Evolutionary conservation across 2,888 invertebrate genomes (phyloP).

Genomic region (Microctonus hyperodae): DNA sequence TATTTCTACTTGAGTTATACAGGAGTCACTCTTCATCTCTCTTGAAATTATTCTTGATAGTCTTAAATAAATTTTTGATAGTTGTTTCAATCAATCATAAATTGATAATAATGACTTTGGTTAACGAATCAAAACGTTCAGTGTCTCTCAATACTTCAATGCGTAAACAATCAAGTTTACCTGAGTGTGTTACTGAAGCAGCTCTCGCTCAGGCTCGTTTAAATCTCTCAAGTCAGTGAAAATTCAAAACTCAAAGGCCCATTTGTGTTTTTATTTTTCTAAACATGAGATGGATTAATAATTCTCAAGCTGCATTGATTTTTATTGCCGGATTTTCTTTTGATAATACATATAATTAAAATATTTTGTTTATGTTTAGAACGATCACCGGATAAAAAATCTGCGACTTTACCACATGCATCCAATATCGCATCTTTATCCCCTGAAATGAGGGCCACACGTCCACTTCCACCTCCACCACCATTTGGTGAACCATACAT

Average conservation of each 20-base stretch:
- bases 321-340: not conserved
- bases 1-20: conserved; percentile 34
- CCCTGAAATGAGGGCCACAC: conserved; percentile 50
- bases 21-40: conserved; percentile 10
- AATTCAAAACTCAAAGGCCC: not conserved
- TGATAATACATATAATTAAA: not conserved
- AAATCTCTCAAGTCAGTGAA: conserved; percentile 58
- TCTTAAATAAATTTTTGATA: not conserved
- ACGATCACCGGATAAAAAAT: conserved; percentile 57
- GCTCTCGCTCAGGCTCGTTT: conserved; percentile 58
- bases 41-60: not conserved
- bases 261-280: not conserved
- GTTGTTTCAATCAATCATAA: not conserved
- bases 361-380: too few relatives aligned
- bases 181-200: conserved; percentile 57
- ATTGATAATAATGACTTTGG: conserved; percentile 46
- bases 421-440: conserved; percentile 49
- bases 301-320: not conserved
- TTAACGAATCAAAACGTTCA: conserved; percentile 50
- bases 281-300: not conserved
- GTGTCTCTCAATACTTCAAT: conserved; percentile 49
- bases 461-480: conserved; percentile 54
- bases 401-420: conserved; percentile 53
- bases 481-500: conserved; percentile 51
- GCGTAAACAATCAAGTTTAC: conserved; percentile 54